A percentile compares a stretch with the other conserved stretches of the same genome.
phyloP scores from a whole-genome alignment of 2,888 invertebrate species.

The Opisthograptis luteolata region DNA sequence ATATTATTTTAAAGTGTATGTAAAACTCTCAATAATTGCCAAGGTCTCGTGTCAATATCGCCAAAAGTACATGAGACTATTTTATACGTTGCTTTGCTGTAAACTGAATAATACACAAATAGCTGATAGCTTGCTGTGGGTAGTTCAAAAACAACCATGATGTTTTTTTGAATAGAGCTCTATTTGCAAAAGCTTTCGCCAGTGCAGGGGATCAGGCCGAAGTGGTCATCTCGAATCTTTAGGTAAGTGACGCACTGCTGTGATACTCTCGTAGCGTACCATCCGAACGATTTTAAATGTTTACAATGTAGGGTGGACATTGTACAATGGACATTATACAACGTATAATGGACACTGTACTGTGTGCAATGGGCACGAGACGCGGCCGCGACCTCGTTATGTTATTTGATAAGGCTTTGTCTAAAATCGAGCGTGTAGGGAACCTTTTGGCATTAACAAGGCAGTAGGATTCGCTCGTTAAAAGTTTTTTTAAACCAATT shows the following conservation, averaged over 20 bases:
- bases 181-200: not conserved
- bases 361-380: conserved; percentile 34
- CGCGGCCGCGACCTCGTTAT: conserved; percentile 40
- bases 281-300: conserved; percentile 56
- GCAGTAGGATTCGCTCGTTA: not conserved
- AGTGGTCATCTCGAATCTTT: conserved; percentile 62
- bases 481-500: not conserved
- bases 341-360: too few species aligned
- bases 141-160: not conserved
- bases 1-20: not conserved
- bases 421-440: conserved; percentile 25
- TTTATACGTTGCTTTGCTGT: not conserved
- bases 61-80: not conserved
- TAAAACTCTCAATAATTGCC: not conserved
- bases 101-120: too few species aligned
- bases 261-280: conserved; percentile 71
- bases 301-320: conserved; percentile 38
- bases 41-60: not conserved
- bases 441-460: conserved; percentile 21
- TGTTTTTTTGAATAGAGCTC: not conserved
- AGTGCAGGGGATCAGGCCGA: conserved; percentile 26
- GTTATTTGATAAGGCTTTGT: conserved; percentile 43
- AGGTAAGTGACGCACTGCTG: conserved; percentile 73
- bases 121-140: not conserved
- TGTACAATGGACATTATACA: too few species aligned